Percentiles rank a stretch among this genome's conserved stretches.
phyloP scores from a whole-genome alignment of 2,888 invertebrate species.

The Nowickia ferox region DNA sequence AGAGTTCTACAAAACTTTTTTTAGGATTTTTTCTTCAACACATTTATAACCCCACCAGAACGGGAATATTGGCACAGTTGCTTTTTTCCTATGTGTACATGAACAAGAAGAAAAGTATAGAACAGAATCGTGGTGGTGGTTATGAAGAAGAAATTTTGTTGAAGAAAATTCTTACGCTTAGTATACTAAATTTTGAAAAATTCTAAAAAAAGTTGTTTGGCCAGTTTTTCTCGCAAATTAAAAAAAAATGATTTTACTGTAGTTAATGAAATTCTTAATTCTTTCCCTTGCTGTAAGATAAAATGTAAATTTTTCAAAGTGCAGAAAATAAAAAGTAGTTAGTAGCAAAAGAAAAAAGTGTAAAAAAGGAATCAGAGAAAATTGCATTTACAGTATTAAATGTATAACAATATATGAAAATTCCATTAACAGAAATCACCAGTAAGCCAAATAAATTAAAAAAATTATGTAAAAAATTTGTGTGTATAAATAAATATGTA shows the following conservation, averaged over 20 bases:
- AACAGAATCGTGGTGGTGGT: slow-evolving; percentile 55
- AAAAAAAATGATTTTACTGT: not conserved
- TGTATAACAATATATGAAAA: slow-evolving; percentile 65
- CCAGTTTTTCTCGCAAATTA: not conserved
- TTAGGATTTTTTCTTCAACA: slow-evolving; percentile 46
- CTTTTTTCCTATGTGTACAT: slow-evolving; percentile 61
- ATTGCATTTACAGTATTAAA: slow-evolving; percentile 72
- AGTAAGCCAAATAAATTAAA: slow-evolving; percentile 37
- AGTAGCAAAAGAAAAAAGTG: slow-evolving; percentile 53
- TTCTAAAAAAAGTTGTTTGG: not conserved
- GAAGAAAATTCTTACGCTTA: slow-evolving; percentile 69
- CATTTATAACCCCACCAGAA: slow-evolving; percentile 59
- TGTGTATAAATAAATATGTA: slow-evolving; percentile 51
- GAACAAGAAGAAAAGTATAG: slow-evolving; percentile 56
- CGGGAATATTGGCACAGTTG: slow-evolving; percentile 71
- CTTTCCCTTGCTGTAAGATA: slow-evolving; percentile 39
- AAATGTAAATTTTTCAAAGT: slow-evolving; percentile 67
- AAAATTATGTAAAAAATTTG: slow-evolving; percentile 52
- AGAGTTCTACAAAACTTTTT: slow-evolving; percentile 50
- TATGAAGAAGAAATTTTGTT: slow-evolving; percentile 56
- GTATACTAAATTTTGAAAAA: slow-evolving; percentile 65
- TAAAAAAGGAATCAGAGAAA: slow-evolving; percentile 73
- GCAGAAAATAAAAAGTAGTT: slow-evolving; percentile 65
- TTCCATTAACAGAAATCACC: slow-evolving; percentile 26
- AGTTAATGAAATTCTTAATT: not conserved